Evolutionary conservation across 1,140 invertebrate species (phyloP).

Genomic region (Parapsyche elsis): DNA sequence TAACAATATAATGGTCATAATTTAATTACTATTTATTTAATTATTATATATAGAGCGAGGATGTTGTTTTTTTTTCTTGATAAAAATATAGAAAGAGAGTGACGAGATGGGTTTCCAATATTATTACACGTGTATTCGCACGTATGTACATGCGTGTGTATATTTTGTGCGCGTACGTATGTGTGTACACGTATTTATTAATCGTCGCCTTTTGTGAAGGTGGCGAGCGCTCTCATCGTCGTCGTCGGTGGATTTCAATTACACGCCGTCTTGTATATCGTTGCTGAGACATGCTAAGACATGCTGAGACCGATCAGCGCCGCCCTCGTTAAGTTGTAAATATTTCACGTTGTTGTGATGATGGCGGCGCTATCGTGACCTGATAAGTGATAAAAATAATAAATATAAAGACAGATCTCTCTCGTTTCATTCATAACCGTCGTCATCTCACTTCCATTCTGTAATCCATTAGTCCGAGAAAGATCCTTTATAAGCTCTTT

Average conservation of each 20-base stretch:
- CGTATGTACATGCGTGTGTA: not conserved
- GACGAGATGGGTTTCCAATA: conserved; percentile 37
- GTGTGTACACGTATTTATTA: conserved; percentile 12
- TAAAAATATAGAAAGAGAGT: not conserved
- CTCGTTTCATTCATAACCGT: conserved; percentile 12
- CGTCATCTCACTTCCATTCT: too few relatives aligned
- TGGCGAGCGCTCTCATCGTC: not conserved
- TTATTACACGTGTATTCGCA: not conserved
- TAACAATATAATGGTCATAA: conserved; percentile 47
- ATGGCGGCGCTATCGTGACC: conserved; percentile 16
- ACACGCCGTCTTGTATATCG: conserved; percentile 24
- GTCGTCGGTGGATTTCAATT: too few relatives aligned
- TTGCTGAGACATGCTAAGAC: conserved; percentile 30
- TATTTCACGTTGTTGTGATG: conserved; percentile 43
- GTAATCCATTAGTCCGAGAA: too few relatives aligned
- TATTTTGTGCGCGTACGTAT: conserved; percentile 2
- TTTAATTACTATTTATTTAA: conserved; percentile 45
- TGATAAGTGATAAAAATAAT: conserved; percentile 47
- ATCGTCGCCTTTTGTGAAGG: conserved; percentile 35
- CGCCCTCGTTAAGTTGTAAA: conserved; percentile 30
- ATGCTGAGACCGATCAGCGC: conserved; percentile 8
- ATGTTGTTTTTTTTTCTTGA: too few relatives aligned
- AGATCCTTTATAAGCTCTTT: too few relatives aligned
- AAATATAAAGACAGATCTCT: conserved; percentile 25
- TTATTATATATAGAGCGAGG: not conserved